phyloP scores from a whole-genome alignment of 2,888 invertebrate species.

The Sphinx pinastri region DNA sequence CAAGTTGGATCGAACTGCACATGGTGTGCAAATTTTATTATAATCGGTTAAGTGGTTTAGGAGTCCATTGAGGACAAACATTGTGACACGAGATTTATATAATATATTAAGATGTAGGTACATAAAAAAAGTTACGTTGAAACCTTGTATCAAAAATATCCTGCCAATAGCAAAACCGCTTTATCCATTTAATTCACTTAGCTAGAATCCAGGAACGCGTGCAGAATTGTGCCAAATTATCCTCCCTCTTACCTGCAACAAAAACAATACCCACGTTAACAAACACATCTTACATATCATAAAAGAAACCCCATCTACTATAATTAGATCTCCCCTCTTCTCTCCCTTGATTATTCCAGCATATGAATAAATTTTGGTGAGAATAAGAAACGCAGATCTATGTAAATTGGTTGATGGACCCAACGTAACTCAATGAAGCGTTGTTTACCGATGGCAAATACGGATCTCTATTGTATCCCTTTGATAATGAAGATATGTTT shows the following conservation, averaged over 20 bases:
- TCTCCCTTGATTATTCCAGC: constrained; percentile 33
- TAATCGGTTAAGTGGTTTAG: too few species aligned
- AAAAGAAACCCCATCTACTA: constrained; percentile 39
- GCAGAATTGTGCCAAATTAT: constrained; percentile 36
- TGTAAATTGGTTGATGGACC: constrained; percentile 31
- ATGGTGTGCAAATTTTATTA: too few species aligned
- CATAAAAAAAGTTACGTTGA: too few species aligned
- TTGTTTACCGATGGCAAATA: constrained; percentile 49
- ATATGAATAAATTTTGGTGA: not conserved
- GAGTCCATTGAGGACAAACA: too few species aligned
- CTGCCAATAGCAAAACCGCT: not conserved
- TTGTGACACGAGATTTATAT: too few species aligned
- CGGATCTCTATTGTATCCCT: constrained; percentile 39
- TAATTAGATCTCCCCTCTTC: constrained; percentile 42
- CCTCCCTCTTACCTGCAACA: constrained; percentile 68
- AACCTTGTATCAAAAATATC: not conserved
- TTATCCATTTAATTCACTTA: constrained; percentile 24
- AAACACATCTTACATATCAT: constrained; percentile 54
- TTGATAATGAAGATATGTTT: constrained; percentile 48
- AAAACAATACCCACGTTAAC: constrained; percentile 60
- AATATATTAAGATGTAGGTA: too few species aligned
- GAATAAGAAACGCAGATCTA: not conserved
- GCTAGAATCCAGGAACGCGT: constrained; percentile 39
- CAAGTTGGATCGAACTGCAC: too few species aligned
- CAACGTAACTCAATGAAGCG: constrained; percentile 41